Evolutionary conservation across 2,113 vertebrate species (phyloP).

Genomic region (Gobio gobio): DNA sequence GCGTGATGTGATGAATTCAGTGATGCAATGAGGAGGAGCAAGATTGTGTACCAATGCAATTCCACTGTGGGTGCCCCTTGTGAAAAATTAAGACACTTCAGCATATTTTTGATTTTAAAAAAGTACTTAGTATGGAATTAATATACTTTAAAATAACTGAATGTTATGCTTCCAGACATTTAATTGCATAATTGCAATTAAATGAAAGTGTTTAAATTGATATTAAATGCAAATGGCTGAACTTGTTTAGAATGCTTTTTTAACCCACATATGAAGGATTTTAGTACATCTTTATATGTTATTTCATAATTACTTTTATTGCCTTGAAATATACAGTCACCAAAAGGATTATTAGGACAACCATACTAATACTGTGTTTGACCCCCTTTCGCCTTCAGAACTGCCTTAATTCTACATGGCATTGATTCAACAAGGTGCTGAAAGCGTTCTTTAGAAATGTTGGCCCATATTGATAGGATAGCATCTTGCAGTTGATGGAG

Average conservation of each 20-base stretch:
- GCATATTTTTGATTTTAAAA: neutral
- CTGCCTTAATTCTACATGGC: too few species aligned
- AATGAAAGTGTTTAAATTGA: neutral
- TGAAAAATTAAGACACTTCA: neutral
- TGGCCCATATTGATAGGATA: too few species aligned
- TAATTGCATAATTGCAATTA: neutral
- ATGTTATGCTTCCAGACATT: neutral
- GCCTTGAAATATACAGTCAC: too few species aligned
- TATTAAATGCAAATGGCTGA: neutral
- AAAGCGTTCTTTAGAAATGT: too few species aligned
- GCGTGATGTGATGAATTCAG: neutral
- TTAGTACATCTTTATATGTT: neutral
- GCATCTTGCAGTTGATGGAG: too few species aligned
- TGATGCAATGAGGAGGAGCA: neutral
- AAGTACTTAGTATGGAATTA: neutral
- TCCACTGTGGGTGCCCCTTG: too few species aligned
- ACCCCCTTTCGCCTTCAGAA: too few species aligned
- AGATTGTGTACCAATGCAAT: neutral
- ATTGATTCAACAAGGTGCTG: too few species aligned
- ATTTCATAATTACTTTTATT: neutral
- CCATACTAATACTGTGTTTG: too few species aligned
- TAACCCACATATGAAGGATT: too few species aligned
- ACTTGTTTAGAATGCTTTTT: neutral
- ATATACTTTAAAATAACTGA: neutral
- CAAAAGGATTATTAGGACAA: too few species aligned